These are phyloP conservation scores for Muscicapa comitata DNA, from an alignment of 2,797 vertebrate species.

Conservation along the genomic window DNA sequence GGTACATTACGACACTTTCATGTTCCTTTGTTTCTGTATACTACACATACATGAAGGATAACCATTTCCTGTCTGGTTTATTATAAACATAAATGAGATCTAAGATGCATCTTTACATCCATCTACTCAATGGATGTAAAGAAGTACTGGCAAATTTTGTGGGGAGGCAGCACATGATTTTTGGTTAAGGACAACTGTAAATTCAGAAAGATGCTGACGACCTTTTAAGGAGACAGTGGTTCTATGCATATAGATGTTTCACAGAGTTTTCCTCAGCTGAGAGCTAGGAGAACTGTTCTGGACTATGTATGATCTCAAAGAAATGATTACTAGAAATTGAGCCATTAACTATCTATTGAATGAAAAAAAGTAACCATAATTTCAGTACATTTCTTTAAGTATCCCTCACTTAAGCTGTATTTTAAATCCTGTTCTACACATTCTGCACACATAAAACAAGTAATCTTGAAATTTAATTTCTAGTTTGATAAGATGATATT, in stretches of 20 bases:
- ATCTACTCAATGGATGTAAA: rapidly evolving
- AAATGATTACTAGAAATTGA: background rate
- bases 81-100: background rate
- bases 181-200: background rate
- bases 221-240: background rate
- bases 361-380: background rate
- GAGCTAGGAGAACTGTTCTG: background rate
- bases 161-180: background rate
- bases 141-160: background rate
- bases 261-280: background rate
- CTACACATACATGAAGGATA: background rate
- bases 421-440: background rate
- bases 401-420: background rate
- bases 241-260: background rate
- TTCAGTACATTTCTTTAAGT: background rate
- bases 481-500: background rate
- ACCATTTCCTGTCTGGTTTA: background rate
- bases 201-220: background rate
- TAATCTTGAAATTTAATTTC: background rate
- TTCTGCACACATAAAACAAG: background rate
- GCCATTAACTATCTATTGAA: background rate
- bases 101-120: background rate
- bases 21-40: background rate
- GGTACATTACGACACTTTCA: background rate
- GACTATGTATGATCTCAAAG: background rate